A percentile compares a stretch with the other conserved stretches of the same genome.
Conservation (phyloP, 2,888 invertebrate species). For the Neria commutata region DNA sequence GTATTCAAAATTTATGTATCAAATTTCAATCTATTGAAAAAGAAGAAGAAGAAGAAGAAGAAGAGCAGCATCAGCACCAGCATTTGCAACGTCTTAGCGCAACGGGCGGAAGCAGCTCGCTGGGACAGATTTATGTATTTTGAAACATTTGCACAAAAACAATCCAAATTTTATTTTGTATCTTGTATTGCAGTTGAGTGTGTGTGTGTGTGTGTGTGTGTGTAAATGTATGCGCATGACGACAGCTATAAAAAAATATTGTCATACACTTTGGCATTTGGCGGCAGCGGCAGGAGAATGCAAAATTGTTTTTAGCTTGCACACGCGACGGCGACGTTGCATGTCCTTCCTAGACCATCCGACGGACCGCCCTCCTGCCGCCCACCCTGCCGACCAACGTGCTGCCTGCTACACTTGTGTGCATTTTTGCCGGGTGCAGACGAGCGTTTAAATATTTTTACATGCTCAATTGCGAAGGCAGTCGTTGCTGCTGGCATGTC, state of each 20-base stretch:
- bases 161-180: slow-evolving; percentile 48
- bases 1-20: background rate
- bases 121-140: slow-evolving; percentile 51
- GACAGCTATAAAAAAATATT: slow-evolving; percentile 38
- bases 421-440: slow-evolving; percentile 41
- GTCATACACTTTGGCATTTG: slow-evolving; percentile 41
- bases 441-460: slow-evolving; percentile 50
- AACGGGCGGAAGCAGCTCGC: too few relatives aligned
- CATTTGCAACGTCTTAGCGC: too few relatives aligned
- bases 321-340: background rate
- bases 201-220: slow-evolving; percentile 8
- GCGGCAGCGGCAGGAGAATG: slow-evolving; percentile 38
- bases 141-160: slow-evolving; percentile 44
- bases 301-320: slow-evolving; percentile 43
- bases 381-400: background rate
- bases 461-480: slow-evolving; percentile 40
- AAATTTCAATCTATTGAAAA: background rate
- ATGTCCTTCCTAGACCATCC: background rate
- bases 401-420: slow-evolving; percentile 13
- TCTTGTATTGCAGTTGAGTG: slow-evolving; percentile 13
- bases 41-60: too few relatives aligned
- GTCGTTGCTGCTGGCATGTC: background rate
- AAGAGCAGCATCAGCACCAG: too few relatives aligned
- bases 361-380: background rate
- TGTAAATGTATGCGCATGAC: too few relatives aligned